Evolutionary conservation across 2,797 vertebrate genomes (phyloP), one percentile per base, ranked within the genome.

Genomic region (Lepus oiostolus): DNA sequence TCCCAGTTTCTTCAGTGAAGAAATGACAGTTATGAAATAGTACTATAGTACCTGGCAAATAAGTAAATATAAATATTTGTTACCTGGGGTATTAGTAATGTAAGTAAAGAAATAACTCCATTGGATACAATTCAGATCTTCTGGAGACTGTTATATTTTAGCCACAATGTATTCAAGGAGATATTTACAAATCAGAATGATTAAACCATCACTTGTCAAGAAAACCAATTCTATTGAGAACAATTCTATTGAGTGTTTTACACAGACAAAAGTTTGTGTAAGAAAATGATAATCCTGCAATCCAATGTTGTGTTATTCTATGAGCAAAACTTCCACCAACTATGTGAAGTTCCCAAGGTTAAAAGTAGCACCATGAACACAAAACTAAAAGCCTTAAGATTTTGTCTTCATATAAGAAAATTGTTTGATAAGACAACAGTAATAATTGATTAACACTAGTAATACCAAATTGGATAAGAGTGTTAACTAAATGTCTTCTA

Each of bases 331-430:
- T 2, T 72, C 79, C 54, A 82, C 6, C 12, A 52, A 60, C 7
- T 71, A 16, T 26, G 17, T 81, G 2, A 93, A 32, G 8, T 68
- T 79, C 26, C 28, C 60, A 35, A 52, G 4, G 22, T 71, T 91
- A 90, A 92, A 90, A 26, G 12, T 52, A 47, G 8, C 2, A 50
- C 4, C 22, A 76, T 67, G 7, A 82, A 9, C 13, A 91, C 42
- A 92, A 90, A 86, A 17, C 28, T 88, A 28, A 81, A 50, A 72
- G 1, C n/a, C 58, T 70, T 93, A 50, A 79, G 7, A 81, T n/a
- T 88, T 90, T 42, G 63, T 30, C 28, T 47, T 95, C 79, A 63
- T 70, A 84, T 74, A 81, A 76, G 28, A 21, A 92, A 91, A 94
- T 65, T 71, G 75, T 84, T 82, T 75, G 92, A 8, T 83, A 92